A percentile compares a stretch with the other conserved stretches of the same genome.
These are phyloP conservation scores for Callocephalon fimbriatum DNA, from an alignment of 2,113 vertebrate species.

Conservation along the genomic window DNA sequence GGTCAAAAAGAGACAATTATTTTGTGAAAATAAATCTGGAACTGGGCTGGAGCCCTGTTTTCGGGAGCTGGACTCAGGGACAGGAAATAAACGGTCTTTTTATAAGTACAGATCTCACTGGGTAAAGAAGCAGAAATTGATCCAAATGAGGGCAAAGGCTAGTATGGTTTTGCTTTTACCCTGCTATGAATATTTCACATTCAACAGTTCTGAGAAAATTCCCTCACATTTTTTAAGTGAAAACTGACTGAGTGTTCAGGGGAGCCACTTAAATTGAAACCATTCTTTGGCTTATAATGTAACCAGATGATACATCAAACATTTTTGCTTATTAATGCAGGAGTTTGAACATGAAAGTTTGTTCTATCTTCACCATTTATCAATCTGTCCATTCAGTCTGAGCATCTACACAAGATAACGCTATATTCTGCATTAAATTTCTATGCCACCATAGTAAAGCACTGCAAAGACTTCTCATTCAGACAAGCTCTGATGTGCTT, in stretches of 20 bases:
- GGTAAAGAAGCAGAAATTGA: background rate
- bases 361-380: background rate
- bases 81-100: background rate
- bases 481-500: constrained; percentile 36
- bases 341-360: constrained; percentile 17
- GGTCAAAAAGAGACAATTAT: background rate
- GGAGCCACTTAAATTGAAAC: constrained; percentile 36
- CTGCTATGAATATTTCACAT: background rate
- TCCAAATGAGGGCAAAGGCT: background rate
- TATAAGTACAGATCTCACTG: background rate
- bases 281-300: background rate
- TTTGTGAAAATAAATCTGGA: background rate
- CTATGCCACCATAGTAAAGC: background rate
- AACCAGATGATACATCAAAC: constrained; percentile 5
- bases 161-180: background rate
- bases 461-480: background rate
- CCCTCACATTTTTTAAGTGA: background rate
- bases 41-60: background rate
- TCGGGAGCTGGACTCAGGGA: background rate
- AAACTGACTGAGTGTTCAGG: background rate
- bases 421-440: constrained; percentile 19
- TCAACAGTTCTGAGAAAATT: constrained; percentile 9
- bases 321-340: constrained; percentile 20
- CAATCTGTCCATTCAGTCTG: background rate
- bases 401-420: background rate